Percentiles rank a stretch among this genome's conserved stretches.
Evolutionary conservation across 2,113 vertebrate genomes (phyloP).

Genomic region (Gopherus flavomarginatus): DNA sequence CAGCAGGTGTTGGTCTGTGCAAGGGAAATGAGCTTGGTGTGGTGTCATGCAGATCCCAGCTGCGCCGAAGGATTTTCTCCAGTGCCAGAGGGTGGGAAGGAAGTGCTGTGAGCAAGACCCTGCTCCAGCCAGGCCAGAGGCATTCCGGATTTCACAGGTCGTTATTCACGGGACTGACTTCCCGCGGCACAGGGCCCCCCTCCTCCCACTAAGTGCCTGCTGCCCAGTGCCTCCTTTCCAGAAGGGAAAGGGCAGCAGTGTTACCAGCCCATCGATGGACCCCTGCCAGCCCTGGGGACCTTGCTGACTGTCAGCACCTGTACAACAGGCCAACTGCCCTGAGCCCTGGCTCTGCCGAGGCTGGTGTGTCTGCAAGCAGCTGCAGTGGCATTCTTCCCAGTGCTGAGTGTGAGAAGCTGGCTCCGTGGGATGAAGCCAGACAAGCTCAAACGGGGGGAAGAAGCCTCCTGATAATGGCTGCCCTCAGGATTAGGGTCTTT

Average conservation of each 20-base stretch:
- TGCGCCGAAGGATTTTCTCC: rapidly evolving
- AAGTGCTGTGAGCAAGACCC: background rate
- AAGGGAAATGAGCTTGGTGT: background rate
- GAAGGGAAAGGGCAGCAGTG: rapidly evolving
- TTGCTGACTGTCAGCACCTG: background rate
- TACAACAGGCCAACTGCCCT: rapidly evolving
- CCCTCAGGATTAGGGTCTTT: rapidly evolving
- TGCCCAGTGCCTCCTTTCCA: rapidly evolving
- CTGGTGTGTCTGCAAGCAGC: background rate
- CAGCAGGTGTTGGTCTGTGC: background rate
- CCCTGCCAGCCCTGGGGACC: rapidly evolving
- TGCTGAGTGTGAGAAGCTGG: rapidly evolving
- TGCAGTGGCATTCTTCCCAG: background rate
- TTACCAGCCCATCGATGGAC: background rate
- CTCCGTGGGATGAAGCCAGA: background rate
- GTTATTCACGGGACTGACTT: background rate
- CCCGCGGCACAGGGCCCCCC: background rate
- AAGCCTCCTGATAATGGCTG: background rate
- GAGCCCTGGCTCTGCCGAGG: background rate
- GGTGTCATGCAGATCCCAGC: background rate
- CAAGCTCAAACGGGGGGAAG: background rate
- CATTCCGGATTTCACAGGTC: rapidly evolving
- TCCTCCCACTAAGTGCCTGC: background rate
- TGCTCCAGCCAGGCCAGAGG: rapidly evolving
- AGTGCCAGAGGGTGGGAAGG: background rate